phyloP scores from a whole-genome alignment of 2,113 vertebrate species.

The Rutilus rutilus region DNA sequence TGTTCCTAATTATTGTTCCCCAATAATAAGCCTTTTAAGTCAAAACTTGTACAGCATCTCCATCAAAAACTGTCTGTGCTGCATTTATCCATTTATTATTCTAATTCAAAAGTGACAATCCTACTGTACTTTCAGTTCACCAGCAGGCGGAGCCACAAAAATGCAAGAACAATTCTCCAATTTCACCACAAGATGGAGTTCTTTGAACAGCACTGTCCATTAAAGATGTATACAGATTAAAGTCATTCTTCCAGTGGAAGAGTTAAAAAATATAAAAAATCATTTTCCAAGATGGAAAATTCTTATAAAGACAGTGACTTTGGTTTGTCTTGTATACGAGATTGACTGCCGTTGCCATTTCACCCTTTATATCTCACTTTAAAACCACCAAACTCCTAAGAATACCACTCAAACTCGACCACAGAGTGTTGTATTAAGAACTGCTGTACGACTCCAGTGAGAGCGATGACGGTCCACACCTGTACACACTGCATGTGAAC shows the following conservation, averaged over 20 bases:
- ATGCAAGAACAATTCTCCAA: background rate
- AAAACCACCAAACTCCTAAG: background rate
- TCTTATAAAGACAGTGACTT: background rate
- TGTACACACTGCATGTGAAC: background rate
- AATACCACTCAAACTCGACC: background rate
- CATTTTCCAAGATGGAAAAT: too few species aligned
- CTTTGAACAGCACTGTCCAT: background rate
- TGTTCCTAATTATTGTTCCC: too few species aligned
- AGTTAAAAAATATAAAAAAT: background rate
- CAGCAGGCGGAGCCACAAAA: constrained; percentile 36
- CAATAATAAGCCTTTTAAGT: background rate
- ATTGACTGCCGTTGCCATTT: background rate
- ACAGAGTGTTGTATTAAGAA: background rate
- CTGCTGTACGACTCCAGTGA: too few species aligned
- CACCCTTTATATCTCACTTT: background rate
- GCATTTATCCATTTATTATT: background rate
- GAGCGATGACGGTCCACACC: background rate
- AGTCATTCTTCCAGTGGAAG: background rate
- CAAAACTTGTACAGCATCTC: background rate
- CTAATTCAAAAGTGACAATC: background rate
- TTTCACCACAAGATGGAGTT: constrained; percentile 49
- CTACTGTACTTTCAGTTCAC: background rate
- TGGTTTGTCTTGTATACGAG: background rate
- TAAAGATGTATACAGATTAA: background rate
- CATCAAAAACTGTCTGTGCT: background rate